Conservation (phyloP, 1,140 invertebrate species). For the Teleogryllus occipitalis region DNA sequence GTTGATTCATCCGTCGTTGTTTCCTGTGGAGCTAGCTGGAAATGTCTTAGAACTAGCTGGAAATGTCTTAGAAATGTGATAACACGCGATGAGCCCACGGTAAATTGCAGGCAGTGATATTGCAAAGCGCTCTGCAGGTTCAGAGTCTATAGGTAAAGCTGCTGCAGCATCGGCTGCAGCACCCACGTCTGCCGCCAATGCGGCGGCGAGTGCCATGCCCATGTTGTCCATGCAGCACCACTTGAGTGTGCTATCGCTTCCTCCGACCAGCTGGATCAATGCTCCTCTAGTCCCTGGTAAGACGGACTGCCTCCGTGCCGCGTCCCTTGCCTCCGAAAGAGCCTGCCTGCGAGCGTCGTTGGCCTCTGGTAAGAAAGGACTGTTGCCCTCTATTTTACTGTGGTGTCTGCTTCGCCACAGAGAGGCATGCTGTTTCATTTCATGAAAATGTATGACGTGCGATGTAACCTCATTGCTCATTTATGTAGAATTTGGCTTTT, state of each 20-base stretch:
- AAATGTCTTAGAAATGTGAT: neutral
- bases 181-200: neutral
- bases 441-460: neutral
- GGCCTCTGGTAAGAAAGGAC: constrained; percentile 3
- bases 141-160: constrained; percentile 5
- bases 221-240: constrained; percentile 21
- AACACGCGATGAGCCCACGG: neutral
- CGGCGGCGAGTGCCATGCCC: constrained; percentile 14
- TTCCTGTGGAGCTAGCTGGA: neutral
- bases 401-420: neutral
- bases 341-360: neutral
- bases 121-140: constrained; percentile 10
- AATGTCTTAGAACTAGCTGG: neutral
- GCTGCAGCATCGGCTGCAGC: neutral
- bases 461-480: neutral
- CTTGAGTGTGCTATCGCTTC: constrained; percentile 25
- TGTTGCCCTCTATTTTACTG: constrained; percentile 1
- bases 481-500: neutral
- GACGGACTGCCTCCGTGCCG: neutral
- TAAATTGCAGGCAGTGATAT: constrained; percentile 12
- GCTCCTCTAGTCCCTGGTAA: constrained; percentile 13
- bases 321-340: neutral
- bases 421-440: neutral
- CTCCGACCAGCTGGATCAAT: constrained; percentile 22
- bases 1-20: neutral